Evolutionary conservation across 1,140 invertebrate species (phyloP).

Genomic region (Chrysoperla carnea): DNA sequence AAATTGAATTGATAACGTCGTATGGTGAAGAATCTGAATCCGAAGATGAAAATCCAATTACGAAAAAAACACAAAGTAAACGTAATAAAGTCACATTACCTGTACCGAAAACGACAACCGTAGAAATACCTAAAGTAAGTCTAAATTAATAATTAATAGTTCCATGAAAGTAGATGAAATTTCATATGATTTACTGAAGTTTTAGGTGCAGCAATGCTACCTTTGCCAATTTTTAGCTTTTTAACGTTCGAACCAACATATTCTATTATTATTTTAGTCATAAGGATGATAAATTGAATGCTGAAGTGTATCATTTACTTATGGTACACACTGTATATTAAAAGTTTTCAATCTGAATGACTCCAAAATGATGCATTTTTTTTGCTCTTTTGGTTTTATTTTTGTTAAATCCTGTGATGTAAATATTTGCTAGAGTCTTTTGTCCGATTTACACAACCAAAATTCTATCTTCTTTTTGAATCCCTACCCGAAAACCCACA

Average conservation of each 20-base stretch:
- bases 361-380: constrained; percentile 2
- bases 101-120: neutral
- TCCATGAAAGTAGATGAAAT: too few relatives aligned
- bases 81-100: neutral
- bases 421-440: constrained; percentile 17
- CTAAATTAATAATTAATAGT: neutral
- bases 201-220: too few relatives aligned
- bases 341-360: constrained; percentile 25
- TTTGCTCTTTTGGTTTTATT: too few relatives aligned
- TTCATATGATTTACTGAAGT: constrained; percentile 4
- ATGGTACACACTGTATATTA: constrained; percentile 2
- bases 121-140: neutral
- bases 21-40: constrained; percentile 29
- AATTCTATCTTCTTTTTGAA: too few relatives aligned
- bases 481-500: constrained; percentile 9
- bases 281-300: constrained; percentile 3
- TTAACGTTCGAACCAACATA: too few relatives aligned
- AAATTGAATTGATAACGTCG: constrained; percentile 40
- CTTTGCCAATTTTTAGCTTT: too few relatives aligned
- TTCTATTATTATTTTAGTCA: too few relatives aligned
- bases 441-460: too few relatives aligned
- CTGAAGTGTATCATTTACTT: neutral
- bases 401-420: constrained; percentile 17
- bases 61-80: constrained; percentile 5
- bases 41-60: constrained; percentile 15